A percentile compares a stretch with the other conserved stretches of the same genome.
phyloP scores from a whole-genome alignment of 1,140 invertebrate species.

The Plodia interpunctella region DNA sequence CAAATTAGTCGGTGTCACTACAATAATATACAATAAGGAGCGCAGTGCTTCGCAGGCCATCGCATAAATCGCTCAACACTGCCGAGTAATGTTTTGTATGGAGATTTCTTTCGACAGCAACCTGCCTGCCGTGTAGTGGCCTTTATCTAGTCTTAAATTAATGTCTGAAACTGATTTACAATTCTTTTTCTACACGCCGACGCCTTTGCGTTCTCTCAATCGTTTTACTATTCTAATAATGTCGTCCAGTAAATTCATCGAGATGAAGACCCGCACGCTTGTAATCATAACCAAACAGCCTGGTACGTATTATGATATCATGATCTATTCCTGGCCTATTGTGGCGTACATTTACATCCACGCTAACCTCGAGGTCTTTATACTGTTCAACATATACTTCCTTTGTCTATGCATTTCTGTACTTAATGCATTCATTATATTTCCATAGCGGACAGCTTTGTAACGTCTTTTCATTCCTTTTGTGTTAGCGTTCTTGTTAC shows the following conservation, averaged over 20 bases:
- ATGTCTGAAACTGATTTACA: conserved; percentile 67
- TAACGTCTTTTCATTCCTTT: conserved; percentile 28
- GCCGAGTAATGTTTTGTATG: conserved; percentile 74
- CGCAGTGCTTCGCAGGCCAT: conserved; percentile 49
- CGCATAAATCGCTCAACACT: conserved; percentile 73
- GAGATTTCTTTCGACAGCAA: conserved; percentile 74
- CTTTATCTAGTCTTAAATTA: conserved; percentile 74
- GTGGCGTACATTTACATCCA: conserved; percentile 44
- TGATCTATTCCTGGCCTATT: conserved; percentile 52
- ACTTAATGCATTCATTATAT: conserved; percentile 36
- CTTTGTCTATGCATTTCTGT: conserved; percentile 25
- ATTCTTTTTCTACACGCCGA: conserved; percentile 33
- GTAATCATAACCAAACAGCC: conserved; percentile 32
- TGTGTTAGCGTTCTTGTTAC: conserved; percentile 39
- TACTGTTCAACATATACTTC: conserved; percentile 30
- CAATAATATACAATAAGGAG: conserved; percentile 74
- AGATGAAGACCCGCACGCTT: conserved; percentile 13
- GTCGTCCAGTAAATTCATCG: background rate
- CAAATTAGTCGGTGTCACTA: conserved; percentile 75
- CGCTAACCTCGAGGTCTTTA: conserved; percentile 48
- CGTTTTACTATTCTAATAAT: conserved; percentile 17
- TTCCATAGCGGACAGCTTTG: conserved; percentile 23
- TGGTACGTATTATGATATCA: conserved; percentile 58
- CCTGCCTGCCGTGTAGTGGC: conserved; percentile 55
- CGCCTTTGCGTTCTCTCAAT: conserved; percentile 24